Conservation (phyloP, 92 coral and sea anemone species). For the Blastomussa wellsi region DNA sequence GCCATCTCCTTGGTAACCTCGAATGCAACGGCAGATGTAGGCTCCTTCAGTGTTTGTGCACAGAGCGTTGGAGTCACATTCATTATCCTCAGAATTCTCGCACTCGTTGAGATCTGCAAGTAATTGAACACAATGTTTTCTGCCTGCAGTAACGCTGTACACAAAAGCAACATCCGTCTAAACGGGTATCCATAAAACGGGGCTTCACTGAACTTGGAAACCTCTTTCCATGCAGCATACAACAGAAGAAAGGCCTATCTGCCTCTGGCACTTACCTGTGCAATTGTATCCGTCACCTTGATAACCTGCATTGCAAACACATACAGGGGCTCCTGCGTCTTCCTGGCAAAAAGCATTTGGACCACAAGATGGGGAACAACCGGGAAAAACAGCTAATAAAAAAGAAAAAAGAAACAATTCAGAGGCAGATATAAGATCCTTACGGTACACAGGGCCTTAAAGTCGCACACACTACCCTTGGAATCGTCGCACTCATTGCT, state of each 20-base stretch:
- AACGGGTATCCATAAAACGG: too few relatives aligned
- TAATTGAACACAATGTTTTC: not conserved
- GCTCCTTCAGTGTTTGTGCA: constrained; percentile 41
- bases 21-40: constrained; percentile 19
- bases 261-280: constrained; percentile 31
- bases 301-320: constrained; percentile 47
- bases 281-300: constrained; percentile 50
- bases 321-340: constrained; percentile 10
- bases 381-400: not conserved
- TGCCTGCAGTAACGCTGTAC: too few relatives aligned
- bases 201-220: too few relatives aligned
- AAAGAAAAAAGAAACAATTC: not conserved
- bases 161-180: too few relatives aligned
- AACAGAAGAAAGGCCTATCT: not conserved
- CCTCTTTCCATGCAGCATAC: not conserved
- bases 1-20: constrained; percentile 57
- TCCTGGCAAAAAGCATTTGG: constrained; percentile 49
- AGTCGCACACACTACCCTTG: not conserved
- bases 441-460: not conserved
- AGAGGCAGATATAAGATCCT: not conserved
- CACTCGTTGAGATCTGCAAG: constrained; percentile 7
- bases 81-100: not conserved
- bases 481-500: not conserved
- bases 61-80: constrained; percentile 18
- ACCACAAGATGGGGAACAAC: constrained; percentile 35